Percentiles rank a stretch among this genome's conserved stretches.
These are phyloP conservation scores for Mycteria americana DNA, from an alignment of 2,797 vertebrate genomes.

Conservation along the genomic window DNA sequence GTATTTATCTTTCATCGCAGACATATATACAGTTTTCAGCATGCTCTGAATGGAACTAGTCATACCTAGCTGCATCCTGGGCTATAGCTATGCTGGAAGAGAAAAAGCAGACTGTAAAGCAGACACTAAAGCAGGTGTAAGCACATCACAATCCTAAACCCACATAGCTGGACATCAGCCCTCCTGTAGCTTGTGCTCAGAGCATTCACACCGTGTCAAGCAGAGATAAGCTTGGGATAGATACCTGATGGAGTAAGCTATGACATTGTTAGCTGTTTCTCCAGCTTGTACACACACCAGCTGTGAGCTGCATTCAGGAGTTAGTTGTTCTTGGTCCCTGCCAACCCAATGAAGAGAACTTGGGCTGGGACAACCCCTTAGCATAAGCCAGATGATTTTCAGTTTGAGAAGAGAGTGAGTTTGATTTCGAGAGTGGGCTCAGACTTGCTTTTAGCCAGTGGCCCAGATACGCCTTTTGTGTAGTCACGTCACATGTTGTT, in stretches of 20 bases:
- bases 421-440: not conserved
- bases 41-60: not conserved
- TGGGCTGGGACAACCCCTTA: not conserved
- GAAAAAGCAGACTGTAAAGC: not conserved
- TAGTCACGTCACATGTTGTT: not conserved
- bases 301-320: not conserved
- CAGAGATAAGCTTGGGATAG: not conserved
- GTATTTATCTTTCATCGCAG: not conserved
- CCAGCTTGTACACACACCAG: not conserved
- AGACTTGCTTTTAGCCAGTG: not conserved
- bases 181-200: not conserved
- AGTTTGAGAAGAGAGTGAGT: not conserved
- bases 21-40: not conserved
- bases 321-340: not conserved
- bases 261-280: not conserved
- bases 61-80: not conserved
- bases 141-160: not conserved
- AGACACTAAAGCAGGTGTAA: not conserved
- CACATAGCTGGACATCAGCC: not conserved
- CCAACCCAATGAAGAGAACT: not conserved
- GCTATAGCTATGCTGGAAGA: not conserved
- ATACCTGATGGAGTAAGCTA: not conserved
- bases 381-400: not conserved
- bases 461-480: not conserved
- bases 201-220: not conserved